Evolutionary conservation across 2,888 invertebrate species (phyloP), one percentile per base, ranked within the genome.

Genomic region (Lepidonotus clava): DNA sequence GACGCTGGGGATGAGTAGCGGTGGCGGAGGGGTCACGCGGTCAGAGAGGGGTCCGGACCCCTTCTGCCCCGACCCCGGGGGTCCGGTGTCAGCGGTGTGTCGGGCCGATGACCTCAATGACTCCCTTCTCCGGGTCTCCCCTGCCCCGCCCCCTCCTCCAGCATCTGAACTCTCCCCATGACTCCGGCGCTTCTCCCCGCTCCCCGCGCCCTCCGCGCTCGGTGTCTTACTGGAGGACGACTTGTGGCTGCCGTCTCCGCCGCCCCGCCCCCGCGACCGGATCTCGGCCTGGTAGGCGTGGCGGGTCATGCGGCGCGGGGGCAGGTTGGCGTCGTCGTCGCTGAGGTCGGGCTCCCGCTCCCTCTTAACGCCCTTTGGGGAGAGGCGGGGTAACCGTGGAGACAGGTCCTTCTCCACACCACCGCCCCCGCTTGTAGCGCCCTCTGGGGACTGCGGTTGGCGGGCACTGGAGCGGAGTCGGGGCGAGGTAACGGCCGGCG

Each of bases 341-440:
- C 67, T 46, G 5, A 38, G 18, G 36, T 85, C 85, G 11, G 71
- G 71, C 18, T 24, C 89, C 89, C 34, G 88, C 89, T 80, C 86
- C 38, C 88, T 86, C 77, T 87, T 87, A 6, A 89, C 76, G n/a
- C 89, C 83, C 83, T 90, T 90, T 18, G 91, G 91, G 14, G 91
- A 91, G 32, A 91, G 87, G 83, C 89, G 90, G 0, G 91, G 91
- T 76, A 91, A 85, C 86, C 90, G 91, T 34, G 91, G 90, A 14
- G 90, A 90, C 1, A 90, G 88, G 56, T 91, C 91, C 38, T 76
- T 36, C 5, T 34, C 14, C 4, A 34, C 46, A 24, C 66, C 66
- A 46, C 46, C 46, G 18, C 46, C 46, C 8, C 46, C 46, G 18
- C 46, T 18, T 1, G 2, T 21, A 66, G 11, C n/a, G 21, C 46